Conservation (phyloP, 1,140 invertebrate species). For the Neodiprion fabricii region DNA sequence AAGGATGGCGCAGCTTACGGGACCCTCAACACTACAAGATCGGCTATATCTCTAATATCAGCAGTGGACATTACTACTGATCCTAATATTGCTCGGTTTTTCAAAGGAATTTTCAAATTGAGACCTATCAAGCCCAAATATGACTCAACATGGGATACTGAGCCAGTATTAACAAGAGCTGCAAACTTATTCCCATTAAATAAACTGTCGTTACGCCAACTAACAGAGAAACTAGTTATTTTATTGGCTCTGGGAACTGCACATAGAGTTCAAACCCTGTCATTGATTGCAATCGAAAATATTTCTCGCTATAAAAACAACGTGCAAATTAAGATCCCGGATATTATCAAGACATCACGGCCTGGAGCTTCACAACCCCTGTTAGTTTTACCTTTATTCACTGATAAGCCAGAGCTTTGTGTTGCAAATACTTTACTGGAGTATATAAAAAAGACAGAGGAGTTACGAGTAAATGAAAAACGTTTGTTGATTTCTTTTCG, state of each 20-base stretch:
- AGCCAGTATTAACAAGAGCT: constrained; percentile 12
- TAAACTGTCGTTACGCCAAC: neutral
- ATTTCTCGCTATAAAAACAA: neutral
- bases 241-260: neutral
- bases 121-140: constrained; percentile 26
- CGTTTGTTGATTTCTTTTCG: constrained; percentile 21
- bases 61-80: constrained; percentile 1
- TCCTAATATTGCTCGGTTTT: constrained; percentile 16
- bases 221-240: constrained; percentile 8
- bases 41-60: constrained; percentile 18
- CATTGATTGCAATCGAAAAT: too few species aligned
- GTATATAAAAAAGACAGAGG: constrained; percentile 15
- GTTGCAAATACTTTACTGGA: constrained; percentile 17
- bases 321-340: constrained; percentile 23
- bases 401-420: constrained; percentile 17
- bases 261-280: too few species aligned
- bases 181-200: too few species aligned
- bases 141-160: constrained; percentile 23
- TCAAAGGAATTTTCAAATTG: constrained; percentile 21
- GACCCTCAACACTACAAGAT: constrained; percentile 15
- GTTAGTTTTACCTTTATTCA: constrained; percentile 20
- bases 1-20: constrained; percentile 18
- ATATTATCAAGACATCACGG: constrained; percentile 23
- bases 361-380: constrained; percentile 19
- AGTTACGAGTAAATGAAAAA: neutral